Percentiles rank a stretch among this genome's conserved stretches.
Evolutionary conservation across 2,113 vertebrate genomes (phyloP).

Genomic region (Tachycineta bicolor): DNA sequence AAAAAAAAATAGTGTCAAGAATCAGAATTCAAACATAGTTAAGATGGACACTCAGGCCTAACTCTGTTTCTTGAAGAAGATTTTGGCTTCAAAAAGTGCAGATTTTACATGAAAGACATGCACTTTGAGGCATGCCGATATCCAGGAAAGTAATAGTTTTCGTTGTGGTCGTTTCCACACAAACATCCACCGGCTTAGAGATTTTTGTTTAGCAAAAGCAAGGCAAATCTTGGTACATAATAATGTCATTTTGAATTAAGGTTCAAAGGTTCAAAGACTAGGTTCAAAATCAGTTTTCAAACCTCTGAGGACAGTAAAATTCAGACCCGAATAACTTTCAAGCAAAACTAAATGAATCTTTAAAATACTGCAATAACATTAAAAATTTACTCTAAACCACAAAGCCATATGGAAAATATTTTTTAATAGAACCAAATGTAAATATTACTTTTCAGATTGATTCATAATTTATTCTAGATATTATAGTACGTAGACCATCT

Average conservation of each 20-base stretch:
- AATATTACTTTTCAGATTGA: not conserved
- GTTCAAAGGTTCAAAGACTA: too few relatives aligned
- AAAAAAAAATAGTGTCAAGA: not conserved
- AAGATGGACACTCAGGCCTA: not conserved
- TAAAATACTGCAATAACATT: not conserved
- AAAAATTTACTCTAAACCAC: not conserved
- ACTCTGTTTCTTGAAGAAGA: not conserved
- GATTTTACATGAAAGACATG: not conserved
- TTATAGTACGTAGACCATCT: not conserved
- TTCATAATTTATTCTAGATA: not conserved
- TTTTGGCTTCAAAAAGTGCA: not conserved
- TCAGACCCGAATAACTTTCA: not conserved
- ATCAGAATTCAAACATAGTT: not conserved
- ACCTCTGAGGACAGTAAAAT: not conserved
- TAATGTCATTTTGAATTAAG: not conserved
- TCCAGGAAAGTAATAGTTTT: not conserved
- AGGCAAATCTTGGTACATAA: not conserved
- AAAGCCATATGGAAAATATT: not conserved
- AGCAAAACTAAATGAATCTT: not conserved
- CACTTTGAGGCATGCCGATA: not conserved
- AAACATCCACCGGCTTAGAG: fast-evolving
- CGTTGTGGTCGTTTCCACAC: not conserved
- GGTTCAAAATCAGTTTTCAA: not conserved
- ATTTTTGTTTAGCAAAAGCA: not conserved
- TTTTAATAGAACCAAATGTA: not conserved